These are phyloP conservation scores for Porites evermanni DNA, from an alignment of 92 coral and sea anemone genomes.

Conservation along the genomic window DNA sequence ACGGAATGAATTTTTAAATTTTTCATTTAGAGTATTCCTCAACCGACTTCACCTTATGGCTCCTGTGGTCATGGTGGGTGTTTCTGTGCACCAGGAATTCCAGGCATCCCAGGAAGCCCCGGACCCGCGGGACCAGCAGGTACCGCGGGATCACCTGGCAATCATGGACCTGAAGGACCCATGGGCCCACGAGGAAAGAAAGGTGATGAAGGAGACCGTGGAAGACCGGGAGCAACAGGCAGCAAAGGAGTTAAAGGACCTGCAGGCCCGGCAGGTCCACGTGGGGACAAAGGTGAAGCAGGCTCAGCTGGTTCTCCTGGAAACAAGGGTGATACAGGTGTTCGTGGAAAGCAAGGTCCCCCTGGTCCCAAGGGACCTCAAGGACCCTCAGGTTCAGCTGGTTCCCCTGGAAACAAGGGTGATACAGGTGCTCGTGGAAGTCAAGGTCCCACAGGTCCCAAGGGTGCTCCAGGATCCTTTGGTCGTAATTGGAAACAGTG, in stretches of 20 bases:
- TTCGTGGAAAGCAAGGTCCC: too few relatives aligned
- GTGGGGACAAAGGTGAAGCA: neutral
- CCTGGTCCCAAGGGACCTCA: too few relatives aligned
- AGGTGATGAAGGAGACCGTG: slow-evolving; percentile 5
- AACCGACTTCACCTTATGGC: neutral
- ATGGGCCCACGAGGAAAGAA: slow-evolving; percentile 15
- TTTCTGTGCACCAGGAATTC: slow-evolving; percentile 16
- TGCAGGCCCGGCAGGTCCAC: neutral
- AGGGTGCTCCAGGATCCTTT: too few relatives aligned
- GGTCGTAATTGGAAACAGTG: too few relatives aligned
- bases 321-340: too few relatives aligned
- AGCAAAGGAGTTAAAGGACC: neutral
- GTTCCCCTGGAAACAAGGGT: neutral
- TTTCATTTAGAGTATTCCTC: neutral
- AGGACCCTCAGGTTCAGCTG: neutral
- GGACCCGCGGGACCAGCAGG: slow-evolving; percentile 32
- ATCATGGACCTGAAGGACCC: slow-evolving; percentile 15
- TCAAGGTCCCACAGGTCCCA: too few relatives aligned
- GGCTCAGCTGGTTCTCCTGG: neutral
- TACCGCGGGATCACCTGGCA: slow-evolving; percentile 30
- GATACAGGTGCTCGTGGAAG: too few relatives aligned
- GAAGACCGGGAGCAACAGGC: slow-evolving; percentile 2
- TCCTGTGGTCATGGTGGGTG: neutral
- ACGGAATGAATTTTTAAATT: too few relatives aligned
- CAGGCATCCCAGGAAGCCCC: slow-evolving; percentile 29